Evolutionary conservation across 1,140 invertebrate genomes (phyloP).

Genomic region (Ceratoteleas bidentatus): DNA sequence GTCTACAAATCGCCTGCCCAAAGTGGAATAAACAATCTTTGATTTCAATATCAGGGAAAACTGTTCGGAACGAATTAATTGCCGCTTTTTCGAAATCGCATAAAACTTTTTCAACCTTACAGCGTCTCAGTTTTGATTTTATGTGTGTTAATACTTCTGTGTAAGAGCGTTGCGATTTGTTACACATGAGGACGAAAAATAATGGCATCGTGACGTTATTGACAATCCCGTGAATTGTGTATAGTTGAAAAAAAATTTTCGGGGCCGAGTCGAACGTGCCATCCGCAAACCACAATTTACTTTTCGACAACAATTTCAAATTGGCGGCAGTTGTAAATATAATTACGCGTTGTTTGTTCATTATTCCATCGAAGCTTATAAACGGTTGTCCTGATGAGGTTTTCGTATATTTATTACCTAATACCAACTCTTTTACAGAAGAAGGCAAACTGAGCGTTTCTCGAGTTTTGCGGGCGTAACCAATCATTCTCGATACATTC

Average conservation of each 20-base stretch:
- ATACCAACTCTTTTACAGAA: not conserved
- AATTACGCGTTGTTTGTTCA: constrained; percentile 1
- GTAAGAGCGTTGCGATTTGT: not conserved
- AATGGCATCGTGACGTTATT: not conserved
- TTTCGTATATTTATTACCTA: not conserved
- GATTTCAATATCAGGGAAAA: not conserved
- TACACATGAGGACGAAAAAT: constrained; percentile 1
- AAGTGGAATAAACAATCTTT: constrained; percentile 9
- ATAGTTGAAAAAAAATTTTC: constrained; percentile 7
- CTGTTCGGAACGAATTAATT: not conserved
- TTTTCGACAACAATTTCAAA: not conserved
- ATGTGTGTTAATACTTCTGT: constrained; percentile 2
- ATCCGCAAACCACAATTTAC: constrained; percentile 2
- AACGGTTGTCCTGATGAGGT: not conserved
- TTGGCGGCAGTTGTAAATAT: not conserved
- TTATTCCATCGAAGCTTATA: constrained; percentile 3
- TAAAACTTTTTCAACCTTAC: not conserved
- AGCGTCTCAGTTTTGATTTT: not conserved
- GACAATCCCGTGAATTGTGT: not conserved
- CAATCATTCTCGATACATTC: not conserved
- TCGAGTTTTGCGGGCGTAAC: not conserved
- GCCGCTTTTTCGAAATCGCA: constrained; percentile 8
- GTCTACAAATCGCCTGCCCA: not conserved
- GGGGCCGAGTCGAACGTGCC: not conserved
- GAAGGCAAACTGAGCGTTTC: not conserved